A percentile compares a stretch with the other conserved stretches of the same genome.
phyloP scores from a whole-genome alignment of 2,888 invertebrate genomes.

The Pyrocoelia pectoralis region DNA sequence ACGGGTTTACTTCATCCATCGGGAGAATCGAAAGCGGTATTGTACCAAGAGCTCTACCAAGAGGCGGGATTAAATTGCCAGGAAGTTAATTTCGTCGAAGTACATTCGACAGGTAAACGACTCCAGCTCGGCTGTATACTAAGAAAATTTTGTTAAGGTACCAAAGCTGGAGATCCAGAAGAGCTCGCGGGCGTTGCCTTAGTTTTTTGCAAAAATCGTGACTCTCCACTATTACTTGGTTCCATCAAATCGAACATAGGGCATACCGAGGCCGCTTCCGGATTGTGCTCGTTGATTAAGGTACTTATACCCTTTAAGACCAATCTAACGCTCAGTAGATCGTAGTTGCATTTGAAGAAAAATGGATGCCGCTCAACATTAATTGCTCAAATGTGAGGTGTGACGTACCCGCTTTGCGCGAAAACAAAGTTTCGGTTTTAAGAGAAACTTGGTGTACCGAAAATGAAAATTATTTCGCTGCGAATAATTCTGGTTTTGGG shows the following conservation, averaged over 20 bases:
- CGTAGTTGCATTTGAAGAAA: too few relatives aligned
- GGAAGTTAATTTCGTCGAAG: conserved; percentile 81
- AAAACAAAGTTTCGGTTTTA: too few relatives aligned
- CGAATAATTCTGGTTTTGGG: too few relatives aligned
- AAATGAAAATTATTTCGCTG: too few relatives aligned
- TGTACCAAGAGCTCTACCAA: conserved; percentile 71
- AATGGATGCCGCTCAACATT: too few relatives aligned
- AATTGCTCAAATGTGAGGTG: too few relatives aligned
- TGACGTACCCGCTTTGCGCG: too few relatives aligned
- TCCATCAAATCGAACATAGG: conserved; percentile 95
- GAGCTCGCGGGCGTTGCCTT: conserved; percentile 85
- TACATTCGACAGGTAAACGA: conserved; percentile 81
- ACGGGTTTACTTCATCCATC: conserved; percentile 57
- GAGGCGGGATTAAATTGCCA: conserved; percentile 76
- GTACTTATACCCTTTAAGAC: too few relatives aligned
- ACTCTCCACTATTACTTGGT: conserved; percentile 81
- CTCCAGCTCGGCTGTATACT: too few relatives aligned
- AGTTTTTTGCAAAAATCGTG: conserved; percentile 78
- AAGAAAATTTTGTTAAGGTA: conserved; percentile 51
- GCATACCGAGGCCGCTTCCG: conserved; percentile 88
- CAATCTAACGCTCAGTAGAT: too few relatives aligned
- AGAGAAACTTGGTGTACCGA: too few relatives aligned
- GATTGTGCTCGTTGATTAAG: conserved; percentile 60
- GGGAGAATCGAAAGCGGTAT: conserved; percentile 65
- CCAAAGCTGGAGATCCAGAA: conserved; percentile 89